Evolutionary conservation across 2,888 invertebrate species (phyloP).

Genomic region (Melanophora roralis): DNA sequence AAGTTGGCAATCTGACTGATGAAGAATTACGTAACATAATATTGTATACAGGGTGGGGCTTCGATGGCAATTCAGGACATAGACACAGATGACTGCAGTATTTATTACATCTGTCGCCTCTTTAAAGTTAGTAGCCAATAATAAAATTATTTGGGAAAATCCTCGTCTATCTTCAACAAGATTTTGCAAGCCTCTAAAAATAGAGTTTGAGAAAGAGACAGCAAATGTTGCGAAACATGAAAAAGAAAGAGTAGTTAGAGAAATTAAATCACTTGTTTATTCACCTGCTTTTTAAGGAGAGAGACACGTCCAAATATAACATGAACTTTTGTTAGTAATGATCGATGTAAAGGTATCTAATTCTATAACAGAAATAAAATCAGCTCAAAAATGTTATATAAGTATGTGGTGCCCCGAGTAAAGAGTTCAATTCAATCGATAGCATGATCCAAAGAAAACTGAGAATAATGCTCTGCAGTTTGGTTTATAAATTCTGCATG

Average conservation of each 20-base stretch:
- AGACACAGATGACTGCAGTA: too few species aligned
- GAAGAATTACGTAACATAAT: constrained; percentile 47
- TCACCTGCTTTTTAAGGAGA: too few species aligned
- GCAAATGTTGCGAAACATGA: constrained; percentile 1
- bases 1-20: constrained; percentile 35
- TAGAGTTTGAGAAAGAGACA: background rate
- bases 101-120: background rate
- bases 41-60: constrained; percentile 38
- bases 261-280: too few species aligned
- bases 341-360: background rate
- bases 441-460: too few species aligned
- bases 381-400: too few species aligned
- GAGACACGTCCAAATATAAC: background rate
- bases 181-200: background rate
- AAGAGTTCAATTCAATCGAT: too few species aligned
- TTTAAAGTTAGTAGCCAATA: background rate
- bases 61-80: too few species aligned
- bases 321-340: constrained; percentile 3
- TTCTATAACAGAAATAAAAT: background rate
- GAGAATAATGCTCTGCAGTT: too few species aligned
- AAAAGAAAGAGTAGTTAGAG: too few species aligned
- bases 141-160: too few species aligned
- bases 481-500: too few species aligned
- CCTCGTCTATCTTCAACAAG: background rate
- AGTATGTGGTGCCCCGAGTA: too few species aligned